phyloP scores from a whole-genome alignment of 2,888 invertebrate genomes.

The Drymonia ruficornis region DNA sequence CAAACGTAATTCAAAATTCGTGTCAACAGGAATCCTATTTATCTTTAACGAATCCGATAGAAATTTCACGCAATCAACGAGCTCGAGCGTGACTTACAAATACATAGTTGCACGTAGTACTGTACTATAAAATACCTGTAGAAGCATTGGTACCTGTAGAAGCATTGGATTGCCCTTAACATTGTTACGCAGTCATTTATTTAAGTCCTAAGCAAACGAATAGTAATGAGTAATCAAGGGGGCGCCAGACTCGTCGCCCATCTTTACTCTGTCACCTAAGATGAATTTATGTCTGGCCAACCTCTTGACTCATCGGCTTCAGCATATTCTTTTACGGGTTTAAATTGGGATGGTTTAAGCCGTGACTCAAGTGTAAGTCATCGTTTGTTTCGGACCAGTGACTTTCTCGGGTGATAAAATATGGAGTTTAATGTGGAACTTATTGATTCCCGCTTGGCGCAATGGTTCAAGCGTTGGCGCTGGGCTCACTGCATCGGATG shows the following conservation, averaged over 20 bases:
- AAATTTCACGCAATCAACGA: no score
- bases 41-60: no score
- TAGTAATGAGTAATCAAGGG: conserved; percentile 52
- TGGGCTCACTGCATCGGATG: no score
- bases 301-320: conserved; percentile 56
- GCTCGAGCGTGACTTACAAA: no score
- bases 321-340: conserved; percentile 42
- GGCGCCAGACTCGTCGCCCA: conserved; percentile 43
- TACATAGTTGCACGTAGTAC: no score
- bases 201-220: conserved; percentile 4
- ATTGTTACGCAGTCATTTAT: not conserved
- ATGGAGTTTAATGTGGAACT: not conserved
- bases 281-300: conserved; percentile 52
- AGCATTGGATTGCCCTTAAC: not conserved
- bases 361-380: conserved; percentile 49
- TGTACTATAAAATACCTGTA: no score
- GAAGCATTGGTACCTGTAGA: no score
- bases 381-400: conserved; percentile 6
- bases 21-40: no score
- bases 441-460: no score
- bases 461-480: no score
- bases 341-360: conserved; percentile 43
- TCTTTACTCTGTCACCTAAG: conserved; percentile 44
- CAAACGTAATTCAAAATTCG: no score
- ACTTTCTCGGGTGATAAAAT: conserved; percentile 4